A percentile compares a stretch with the other conserved stretches of the same genome.
phyloP scores from a whole-genome alignment of 2,113 vertebrate species.

The Larimichthys crocea region DNA sequence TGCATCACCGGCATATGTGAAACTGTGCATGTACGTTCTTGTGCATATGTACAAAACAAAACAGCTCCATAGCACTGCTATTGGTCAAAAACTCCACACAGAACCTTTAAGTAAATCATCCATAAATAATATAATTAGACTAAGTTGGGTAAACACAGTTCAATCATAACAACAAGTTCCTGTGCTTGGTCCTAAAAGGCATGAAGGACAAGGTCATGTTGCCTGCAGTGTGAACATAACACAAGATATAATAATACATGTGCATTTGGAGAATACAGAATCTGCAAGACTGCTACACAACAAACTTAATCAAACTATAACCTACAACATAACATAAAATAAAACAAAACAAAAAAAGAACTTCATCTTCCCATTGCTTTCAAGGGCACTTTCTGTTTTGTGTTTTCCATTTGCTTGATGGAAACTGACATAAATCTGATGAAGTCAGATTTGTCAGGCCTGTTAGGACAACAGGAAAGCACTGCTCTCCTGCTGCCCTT shows the following conservation, averaged over 20 bases:
- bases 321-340: not conserved
- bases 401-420: conserved; percentile 8
- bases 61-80: not conserved
- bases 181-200: not conserved
- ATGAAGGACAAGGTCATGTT: not conserved
- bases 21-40: not conserved
- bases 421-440: not conserved
- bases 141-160: not conserved
- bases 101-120: not conserved
- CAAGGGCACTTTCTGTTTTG: not conserved
- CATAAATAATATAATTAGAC: not conserved
- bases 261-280: not conserved
- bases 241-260: not conserved
- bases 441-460: not conserved
- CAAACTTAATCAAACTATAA: not conserved
- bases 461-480: conserved; percentile 12
- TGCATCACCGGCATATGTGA: not conserved
- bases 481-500: not conserved
- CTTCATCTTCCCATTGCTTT: not conserved
- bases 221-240: not conserved
- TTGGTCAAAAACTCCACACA: not conserved
- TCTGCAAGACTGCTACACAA: not conserved
- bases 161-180: not conserved
- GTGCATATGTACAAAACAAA: not conserved
- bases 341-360: not conserved